Conservation (phyloP, 2,113 vertebrate species). For the Crotalus viridis region DNA sequence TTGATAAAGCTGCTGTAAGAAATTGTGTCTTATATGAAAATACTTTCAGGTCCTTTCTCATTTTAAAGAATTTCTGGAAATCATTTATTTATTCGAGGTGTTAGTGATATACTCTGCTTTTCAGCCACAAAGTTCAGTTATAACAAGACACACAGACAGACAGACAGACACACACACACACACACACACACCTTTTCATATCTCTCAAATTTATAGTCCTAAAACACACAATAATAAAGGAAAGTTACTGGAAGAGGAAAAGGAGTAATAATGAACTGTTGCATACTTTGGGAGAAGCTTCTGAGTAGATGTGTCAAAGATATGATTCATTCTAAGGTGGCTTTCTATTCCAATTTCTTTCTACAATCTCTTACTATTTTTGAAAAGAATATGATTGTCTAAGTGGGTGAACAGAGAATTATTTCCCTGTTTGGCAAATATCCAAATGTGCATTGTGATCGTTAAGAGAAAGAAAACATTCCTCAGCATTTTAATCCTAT, state of each 20-base stretch:
- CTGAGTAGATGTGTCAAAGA: background rate
- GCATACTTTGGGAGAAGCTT: background rate
- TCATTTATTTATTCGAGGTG: background rate
- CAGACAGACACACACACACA: background rate
- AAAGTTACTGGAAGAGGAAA: background rate
- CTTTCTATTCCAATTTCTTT: background rate
- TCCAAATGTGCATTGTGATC: background rate
- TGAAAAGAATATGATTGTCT: background rate
- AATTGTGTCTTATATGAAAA: background rate
- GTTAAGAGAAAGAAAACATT: background rate
- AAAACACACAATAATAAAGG: background rate
- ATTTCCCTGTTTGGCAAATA: background rate
- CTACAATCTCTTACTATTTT: background rate
- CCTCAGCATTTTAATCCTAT: background rate
- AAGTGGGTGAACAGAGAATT: background rate
- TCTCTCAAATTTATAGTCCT: background rate
- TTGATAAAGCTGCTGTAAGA: background rate
- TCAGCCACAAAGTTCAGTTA: background rate
- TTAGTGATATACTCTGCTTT: background rate
- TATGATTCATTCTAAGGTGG: background rate
- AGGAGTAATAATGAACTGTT: background rate
- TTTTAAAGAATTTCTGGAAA: background rate
- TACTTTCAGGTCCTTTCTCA: background rate
- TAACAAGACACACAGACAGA: background rate
- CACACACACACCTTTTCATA: background rate